These are phyloP conservation scores for Rana temporaria DNA, from an alignment of 2,113 vertebrate species.

Conservation along the genomic window DNA sequence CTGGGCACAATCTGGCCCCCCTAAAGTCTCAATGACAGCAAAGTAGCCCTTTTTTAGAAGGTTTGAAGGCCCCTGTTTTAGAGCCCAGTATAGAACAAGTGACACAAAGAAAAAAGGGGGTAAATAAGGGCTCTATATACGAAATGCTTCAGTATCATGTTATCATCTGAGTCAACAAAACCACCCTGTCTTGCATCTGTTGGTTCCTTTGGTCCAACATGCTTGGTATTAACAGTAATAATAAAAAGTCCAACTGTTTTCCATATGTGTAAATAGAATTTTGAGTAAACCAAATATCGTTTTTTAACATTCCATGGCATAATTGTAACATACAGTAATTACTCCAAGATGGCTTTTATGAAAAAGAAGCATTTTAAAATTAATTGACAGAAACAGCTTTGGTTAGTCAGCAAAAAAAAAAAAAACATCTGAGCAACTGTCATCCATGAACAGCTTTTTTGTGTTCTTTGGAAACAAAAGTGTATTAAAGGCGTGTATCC, in stretches of 20 bases:
- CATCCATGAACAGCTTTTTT: slow-evolving; percentile 33
- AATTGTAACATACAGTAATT: slow-evolving; percentile 49
- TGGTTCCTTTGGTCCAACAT: slow-evolving; percentile 3
- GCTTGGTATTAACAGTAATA: not conserved
- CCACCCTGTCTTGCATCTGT: slow-evolving; percentile 24
- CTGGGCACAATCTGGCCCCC: too few species aligned
- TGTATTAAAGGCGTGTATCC: slow-evolving; percentile 23
- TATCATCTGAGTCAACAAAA: not conserved
- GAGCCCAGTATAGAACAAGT: too few species aligned
- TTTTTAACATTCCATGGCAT: slow-evolving; percentile 47
- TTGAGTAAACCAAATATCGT: slow-evolving; percentile 44
- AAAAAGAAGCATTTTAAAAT: slow-evolving; percentile 41
- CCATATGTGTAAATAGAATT: slow-evolving; percentile 53
- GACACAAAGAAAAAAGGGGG: too few species aligned
- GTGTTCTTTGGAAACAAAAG: slow-evolving; percentile 44
- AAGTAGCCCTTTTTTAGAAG: too few species aligned
- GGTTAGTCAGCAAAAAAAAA: slow-evolving; percentile 52
- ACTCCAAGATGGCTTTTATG: slow-evolving; percentile 34
- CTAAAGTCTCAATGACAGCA: too few species aligned
- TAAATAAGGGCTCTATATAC: too few species aligned
- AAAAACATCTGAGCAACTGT: slow-evolving; percentile 46
- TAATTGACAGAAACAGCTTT: slow-evolving; percentile 50
- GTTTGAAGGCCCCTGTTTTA: too few species aligned
- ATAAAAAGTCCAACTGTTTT: slow-evolving; percentile 50
- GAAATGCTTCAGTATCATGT: too few species aligned